phyloP scores from a whole-genome alignment of 2,888 invertebrate genomes.

The Corythucha ciliata region DNA sequence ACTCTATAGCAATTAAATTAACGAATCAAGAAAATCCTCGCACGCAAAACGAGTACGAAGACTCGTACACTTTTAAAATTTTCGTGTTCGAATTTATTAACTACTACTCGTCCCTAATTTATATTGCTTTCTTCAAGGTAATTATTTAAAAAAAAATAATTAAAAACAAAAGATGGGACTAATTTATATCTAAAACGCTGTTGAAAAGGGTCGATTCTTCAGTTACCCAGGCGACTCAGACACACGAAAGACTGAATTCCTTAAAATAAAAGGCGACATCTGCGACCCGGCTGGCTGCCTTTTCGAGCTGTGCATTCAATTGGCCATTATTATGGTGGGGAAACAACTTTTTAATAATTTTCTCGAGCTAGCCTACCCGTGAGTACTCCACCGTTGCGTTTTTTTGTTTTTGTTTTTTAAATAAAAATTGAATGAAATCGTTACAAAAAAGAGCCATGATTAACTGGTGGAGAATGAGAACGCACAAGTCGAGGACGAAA shows the following conservation, averaged over 20 bases:
- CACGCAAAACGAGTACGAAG: constrained; percentile 94
- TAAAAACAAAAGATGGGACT: background rate
- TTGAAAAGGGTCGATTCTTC: constrained; percentile 67
- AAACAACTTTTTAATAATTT: constrained; percentile 91
- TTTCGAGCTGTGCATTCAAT: constrained; percentile 81
- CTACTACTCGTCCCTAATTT: constrained; percentile 95
- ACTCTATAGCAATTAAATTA: constrained; percentile 70
- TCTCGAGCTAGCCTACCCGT: constrained; percentile 82
- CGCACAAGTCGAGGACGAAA: constrained; percentile 52
- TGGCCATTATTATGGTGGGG: constrained; percentile 90
- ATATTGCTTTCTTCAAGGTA: constrained; percentile 97
- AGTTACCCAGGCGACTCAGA: constrained; percentile 76
- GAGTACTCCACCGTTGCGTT: constrained; percentile 45
- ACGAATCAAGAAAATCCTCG: constrained; percentile 87
- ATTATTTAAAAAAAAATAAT: constrained; percentile 21
- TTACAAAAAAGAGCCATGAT: constrained; percentile 65
- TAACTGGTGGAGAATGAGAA: constrained; percentile 81
- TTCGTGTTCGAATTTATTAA: constrained; percentile 98
- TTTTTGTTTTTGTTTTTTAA: background rate
- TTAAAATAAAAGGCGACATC: constrained; percentile 70
- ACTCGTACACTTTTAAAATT: constrained; percentile 95
- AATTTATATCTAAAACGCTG: background rate
- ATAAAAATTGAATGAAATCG: background rate
- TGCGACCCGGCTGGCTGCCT: constrained; percentile 90
- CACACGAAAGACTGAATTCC: constrained; percentile 63